These are phyloP conservation scores for Halocaridina rubra DNA, from an alignment of 2,888 invertebrate species.

Conservation along the genomic window DNA sequence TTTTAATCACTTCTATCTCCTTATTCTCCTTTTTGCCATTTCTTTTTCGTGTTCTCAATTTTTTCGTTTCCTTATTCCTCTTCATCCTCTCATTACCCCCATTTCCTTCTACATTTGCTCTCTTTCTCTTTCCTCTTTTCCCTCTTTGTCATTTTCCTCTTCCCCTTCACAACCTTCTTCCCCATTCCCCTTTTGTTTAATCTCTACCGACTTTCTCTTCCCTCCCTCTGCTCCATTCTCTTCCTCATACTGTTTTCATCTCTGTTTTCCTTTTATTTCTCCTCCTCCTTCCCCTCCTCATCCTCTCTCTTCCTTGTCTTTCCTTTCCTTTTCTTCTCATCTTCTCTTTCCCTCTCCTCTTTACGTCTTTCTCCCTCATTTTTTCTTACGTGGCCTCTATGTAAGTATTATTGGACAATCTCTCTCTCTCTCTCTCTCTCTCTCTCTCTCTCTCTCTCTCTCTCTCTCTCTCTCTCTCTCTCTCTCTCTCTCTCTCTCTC, in stretches of 20 bases:
- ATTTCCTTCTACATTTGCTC: too few relatives aligned
- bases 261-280: constrained; percentile 1
- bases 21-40: too few relatives aligned
- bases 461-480: neutral
- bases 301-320: neutral
- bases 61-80: too few relatives aligned
- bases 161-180: too few relatives aligned
- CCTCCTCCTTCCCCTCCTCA: neutral
- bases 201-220: neutral
- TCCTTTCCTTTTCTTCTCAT: neutral
- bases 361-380: too few relatives aligned
- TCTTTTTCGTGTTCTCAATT: too few relatives aligned
- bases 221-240: neutral
- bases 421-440: neutral
- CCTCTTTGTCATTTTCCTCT: too few relatives aligned
- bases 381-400: too few relatives aligned
- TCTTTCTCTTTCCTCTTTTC: too few relatives aligned
- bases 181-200: too few relatives aligned
- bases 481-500: neutral
- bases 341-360: neutral
- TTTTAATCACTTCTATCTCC: too few relatives aligned
- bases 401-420: neutral
- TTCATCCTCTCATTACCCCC: too few relatives aligned
- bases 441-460: neutral
- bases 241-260: neutral